These are phyloP conservation scores for Polyboroides typus DNA, from an alignment of 2,797 vertebrate species.

Conservation along the genomic window DNA sequence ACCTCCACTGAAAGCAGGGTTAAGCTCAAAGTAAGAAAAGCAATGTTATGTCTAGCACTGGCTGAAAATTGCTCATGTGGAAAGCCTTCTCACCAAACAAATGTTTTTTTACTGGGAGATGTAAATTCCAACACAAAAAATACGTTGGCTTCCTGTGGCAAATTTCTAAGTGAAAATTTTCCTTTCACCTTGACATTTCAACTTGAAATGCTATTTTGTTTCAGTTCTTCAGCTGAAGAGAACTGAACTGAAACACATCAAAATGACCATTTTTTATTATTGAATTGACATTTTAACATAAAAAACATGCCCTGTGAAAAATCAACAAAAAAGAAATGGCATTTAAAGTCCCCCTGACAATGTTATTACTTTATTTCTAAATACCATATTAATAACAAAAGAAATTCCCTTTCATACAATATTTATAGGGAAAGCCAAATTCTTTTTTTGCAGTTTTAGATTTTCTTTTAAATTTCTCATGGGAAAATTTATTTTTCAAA, in stretches of 20 bases:
- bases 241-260: neutral
- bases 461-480: neutral
- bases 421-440: neutral
- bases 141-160: neutral
- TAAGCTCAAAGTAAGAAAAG: neutral
- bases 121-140: neutral
- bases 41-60: neutral
- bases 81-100: neutral
- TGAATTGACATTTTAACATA: constrained; percentile 27
- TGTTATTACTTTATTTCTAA: constrained; percentile 21
- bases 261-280: neutral
- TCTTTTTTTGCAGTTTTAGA: neutral
- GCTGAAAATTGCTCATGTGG: neutral
- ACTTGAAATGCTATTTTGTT: constrained; percentile 1
- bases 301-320: constrained; percentile 13
- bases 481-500: constrained; percentile 14
- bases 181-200: constrained; percentile 9
- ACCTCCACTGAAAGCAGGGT: neutral
- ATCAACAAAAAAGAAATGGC: neutral
- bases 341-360: constrained; percentile 18
- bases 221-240: neutral
- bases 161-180: neutral
- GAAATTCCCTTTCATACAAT: neutral
- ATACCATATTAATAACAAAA: constrained; percentile 29
- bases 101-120: neutral